Evolutionary conservation across 1,140 invertebrate species (phyloP).

Genomic region (Conopomorpha cramerella): DNA sequence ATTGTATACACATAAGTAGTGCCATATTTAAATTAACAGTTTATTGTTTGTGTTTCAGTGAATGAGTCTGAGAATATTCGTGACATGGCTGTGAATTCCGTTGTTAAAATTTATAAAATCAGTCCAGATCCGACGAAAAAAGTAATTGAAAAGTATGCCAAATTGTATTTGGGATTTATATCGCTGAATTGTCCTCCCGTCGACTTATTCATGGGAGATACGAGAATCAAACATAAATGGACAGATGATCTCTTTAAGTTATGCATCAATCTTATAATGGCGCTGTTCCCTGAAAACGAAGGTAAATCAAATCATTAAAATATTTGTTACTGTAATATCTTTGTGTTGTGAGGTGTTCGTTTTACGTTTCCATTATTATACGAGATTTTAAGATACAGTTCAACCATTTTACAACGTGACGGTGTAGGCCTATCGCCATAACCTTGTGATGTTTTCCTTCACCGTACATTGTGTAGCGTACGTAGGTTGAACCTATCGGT

Average conservation of each 20-base stretch:
- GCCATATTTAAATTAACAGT: constrained; percentile 73
- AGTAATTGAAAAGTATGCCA: constrained; percentile 83
- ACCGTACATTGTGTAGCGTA: no score
- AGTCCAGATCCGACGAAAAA: constrained; percentile 65
- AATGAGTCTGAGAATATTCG: constrained; percentile 62
- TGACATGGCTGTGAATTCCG: constrained; percentile 75
- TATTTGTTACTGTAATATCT: no score
- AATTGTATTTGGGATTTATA: constrained; percentile 77
- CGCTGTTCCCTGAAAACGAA: constrained; percentile 74
- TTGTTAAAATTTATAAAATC: constrained; percentile 78
- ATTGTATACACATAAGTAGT: no score
- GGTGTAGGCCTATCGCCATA: no score
- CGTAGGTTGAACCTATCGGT: no score
- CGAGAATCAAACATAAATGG: constrained; percentile 70
- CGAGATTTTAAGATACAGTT: no score
- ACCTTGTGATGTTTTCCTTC: no score
- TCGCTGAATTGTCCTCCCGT: constrained; percentile 64
- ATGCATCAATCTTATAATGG: constrained; percentile 85
- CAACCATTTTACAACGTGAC: no score
- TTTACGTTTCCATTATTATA: no score
- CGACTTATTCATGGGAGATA: constrained; percentile 37
- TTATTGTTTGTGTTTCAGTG: constrained; percentile 66
- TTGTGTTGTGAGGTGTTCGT: no score
- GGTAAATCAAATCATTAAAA: no score
- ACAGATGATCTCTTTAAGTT: constrained; percentile 86